Percentiles rank a stretch among this genome's conserved stretches.
phyloP scores from a whole-genome alignment of 2,797 vertebrate species.

The Eupleurogrammus muticus region DNA sequence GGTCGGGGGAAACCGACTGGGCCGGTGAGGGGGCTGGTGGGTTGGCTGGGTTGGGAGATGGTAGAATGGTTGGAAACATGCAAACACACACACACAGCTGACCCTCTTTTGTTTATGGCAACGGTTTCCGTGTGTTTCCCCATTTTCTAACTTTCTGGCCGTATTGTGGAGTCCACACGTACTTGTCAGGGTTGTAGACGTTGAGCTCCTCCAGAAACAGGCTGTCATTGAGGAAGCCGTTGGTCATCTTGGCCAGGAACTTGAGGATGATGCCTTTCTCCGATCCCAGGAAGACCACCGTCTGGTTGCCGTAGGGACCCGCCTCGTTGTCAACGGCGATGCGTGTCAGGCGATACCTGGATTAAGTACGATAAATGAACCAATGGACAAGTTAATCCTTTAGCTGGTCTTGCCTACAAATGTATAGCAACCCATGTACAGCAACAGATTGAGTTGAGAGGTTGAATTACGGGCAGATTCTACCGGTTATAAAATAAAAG shows the following conservation, averaged over 20 bases:
- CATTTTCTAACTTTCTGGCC: conserved; percentile 24
- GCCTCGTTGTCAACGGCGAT: conserved; percentile 94
- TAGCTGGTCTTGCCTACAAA: neutral
- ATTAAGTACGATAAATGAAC: conserved; percentile 20
- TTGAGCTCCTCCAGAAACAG: conserved; percentile 98
- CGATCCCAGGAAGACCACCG: conserved; percentile 96
- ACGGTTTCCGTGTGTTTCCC: conserved; percentile 60
- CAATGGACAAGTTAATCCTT: conserved; percentile 26
- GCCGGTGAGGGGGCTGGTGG: conserved; percentile 69
- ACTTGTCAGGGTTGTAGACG: conserved; percentile 98
- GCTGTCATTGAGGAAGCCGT: conserved; percentile 95
- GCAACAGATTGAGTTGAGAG: conserved; percentile 16
- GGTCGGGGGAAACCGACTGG: conserved; percentile 67
- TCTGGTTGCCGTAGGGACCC: conserved; percentile 93
- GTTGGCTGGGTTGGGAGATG: conserved; percentile 58
- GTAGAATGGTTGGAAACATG: conserved; percentile 75
- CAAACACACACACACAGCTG: conserved; percentile 47
- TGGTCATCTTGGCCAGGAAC: conserved; percentile 94
- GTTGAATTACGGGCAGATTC: neutral
- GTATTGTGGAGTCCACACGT: too few relatives aligned
- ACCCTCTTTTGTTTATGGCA: conserved; percentile 56
- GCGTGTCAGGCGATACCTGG: conserved; percentile 96
- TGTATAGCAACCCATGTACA: neutral
- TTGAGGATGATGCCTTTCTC: conserved; percentile 98
- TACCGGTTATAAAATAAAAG: neutral